phyloP scores from a whole-genome alignment of 2,797 vertebrate species.

The Danionella dracula region DNA sequence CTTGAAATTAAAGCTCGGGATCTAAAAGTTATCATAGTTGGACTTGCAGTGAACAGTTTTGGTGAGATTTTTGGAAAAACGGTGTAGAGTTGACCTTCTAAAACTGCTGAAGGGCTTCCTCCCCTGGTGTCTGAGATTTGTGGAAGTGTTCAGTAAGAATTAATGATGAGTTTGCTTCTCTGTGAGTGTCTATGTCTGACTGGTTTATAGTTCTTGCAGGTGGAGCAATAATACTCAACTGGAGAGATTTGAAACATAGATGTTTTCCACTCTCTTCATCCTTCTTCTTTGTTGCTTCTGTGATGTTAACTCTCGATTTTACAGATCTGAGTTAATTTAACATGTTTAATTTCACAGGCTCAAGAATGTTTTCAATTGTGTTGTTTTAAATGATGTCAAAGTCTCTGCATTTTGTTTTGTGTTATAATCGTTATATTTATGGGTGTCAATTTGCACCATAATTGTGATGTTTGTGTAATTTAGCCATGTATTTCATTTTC shows the following conservation, averaged over 20 bases:
- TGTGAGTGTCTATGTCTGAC: conserved; percentile 42
- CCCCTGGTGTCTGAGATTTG: conserved; percentile 41
- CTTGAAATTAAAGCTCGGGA: too few species aligned
- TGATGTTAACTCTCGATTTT: conserved; percentile 20
- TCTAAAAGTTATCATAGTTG: not conserved
- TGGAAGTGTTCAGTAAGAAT: conserved; percentile 31
- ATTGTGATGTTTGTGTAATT: too few species aligned
- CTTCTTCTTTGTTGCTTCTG: not conserved
- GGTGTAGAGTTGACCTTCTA: conserved; percentile 57
- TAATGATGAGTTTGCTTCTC: conserved; percentile 61
- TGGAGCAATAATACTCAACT: conserved; percentile 53
- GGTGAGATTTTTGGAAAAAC: conserved; percentile 76
- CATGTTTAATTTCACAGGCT: not conserved
- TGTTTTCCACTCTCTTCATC: not conserved
- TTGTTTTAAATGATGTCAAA: not conserved
- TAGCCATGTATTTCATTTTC: not conserved
- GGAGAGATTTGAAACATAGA: not conserved
- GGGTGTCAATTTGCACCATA: too few species aligned
- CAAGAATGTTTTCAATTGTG: not conserved
- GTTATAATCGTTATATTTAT: too few species aligned
- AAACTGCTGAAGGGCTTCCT: conserved; percentile 27
- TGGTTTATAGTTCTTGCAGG: conserved; percentile 65
- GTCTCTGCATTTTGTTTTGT: not conserved
- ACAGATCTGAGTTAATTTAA: conserved; percentile 25
- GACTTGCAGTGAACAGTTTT: conserved; percentile 55